Conservation (phyloP, 2,888 invertebrate species). For the Drosophila rellima region DNA sequence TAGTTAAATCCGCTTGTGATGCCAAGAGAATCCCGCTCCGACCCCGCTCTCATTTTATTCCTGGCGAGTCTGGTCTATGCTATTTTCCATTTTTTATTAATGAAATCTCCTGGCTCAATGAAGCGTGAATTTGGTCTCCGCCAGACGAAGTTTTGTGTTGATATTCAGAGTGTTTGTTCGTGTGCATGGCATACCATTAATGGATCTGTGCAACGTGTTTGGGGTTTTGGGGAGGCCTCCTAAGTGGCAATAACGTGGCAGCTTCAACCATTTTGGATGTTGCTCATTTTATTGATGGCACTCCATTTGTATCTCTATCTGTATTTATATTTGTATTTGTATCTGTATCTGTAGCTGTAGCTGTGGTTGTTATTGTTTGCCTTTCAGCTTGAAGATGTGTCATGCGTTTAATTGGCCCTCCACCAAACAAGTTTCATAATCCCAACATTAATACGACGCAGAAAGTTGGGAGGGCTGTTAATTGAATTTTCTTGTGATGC, state of each 20-base stretch:
- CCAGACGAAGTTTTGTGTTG: conserved; percentile 35
- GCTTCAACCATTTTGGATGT: conserved; percentile 35
- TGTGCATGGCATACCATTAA: conserved; percentile 52
- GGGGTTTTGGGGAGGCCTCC: conserved; percentile 25
- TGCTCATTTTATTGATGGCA: conserved; percentile 61
- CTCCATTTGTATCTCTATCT: conserved; percentile 36
- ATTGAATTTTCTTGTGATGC: conserved; percentile 58
- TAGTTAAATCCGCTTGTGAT: conserved; percentile 73
- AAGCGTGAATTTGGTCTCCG: conserved; percentile 69
- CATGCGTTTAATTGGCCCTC: conserved; percentile 53
- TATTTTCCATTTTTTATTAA: conserved; percentile 80
- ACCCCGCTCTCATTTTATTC: neutral
- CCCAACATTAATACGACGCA: conserved; percentile 49
- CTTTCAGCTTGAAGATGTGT: conserved; percentile 38
- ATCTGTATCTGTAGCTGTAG: conserved; percentile 31
- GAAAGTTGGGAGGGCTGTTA: conserved; percentile 44
- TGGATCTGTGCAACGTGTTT: conserved; percentile 56
- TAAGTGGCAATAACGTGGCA: conserved; percentile 64
- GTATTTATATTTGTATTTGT: conserved; percentile 27
- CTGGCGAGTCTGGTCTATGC: conserved; percentile 22
- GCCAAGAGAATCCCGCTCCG: conserved; percentile 18
- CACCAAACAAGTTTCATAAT: conserved; percentile 51
- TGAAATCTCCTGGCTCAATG: conserved; percentile 81
- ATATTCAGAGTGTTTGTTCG: conserved; percentile 9
- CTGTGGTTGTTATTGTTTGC: conserved; percentile 10